Percentiles rank a stretch among this genome's conserved stretches.
phyloP scores from a whole-genome alignment of 1,140 invertebrate species.

The Drosophila tropicalis region DNA sequence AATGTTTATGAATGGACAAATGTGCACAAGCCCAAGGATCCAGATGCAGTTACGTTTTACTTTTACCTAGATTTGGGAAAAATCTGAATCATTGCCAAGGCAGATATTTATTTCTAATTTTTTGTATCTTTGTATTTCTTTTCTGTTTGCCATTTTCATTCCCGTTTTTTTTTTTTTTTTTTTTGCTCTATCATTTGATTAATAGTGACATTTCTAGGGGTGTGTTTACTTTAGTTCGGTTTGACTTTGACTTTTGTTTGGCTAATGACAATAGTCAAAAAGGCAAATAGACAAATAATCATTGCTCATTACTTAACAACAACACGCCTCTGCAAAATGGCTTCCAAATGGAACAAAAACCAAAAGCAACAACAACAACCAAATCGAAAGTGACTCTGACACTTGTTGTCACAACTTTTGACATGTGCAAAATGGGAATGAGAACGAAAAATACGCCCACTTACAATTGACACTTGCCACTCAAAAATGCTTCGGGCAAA shows the following conservation, averaged over 20 bases:
- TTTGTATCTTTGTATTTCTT: conserved; percentile 68
- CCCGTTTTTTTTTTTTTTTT: conserved; percentile 68
- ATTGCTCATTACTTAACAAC: conserved; percentile 46
- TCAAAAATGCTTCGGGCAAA: conserved; percentile 42
- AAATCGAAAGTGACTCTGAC: conserved; percentile 46
- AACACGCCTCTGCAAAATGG: conserved; percentile 68
- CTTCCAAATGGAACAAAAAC: conserved; percentile 18
- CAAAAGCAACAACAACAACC: not conserved
- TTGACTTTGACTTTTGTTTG: conserved; percentile 66
- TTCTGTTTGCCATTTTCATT: conserved; percentile 32
- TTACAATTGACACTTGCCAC: conserved; percentile 76
- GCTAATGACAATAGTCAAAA: conserved; percentile 48
- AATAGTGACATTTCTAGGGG: conserved; percentile 56
- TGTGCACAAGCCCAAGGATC: conserved; percentile 25
- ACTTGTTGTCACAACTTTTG: conserved; percentile 74
- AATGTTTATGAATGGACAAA: conserved; percentile 77
- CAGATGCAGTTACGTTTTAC: conserved; percentile 23
- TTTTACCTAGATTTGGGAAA: conserved; percentile 41
- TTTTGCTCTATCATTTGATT: conserved; percentile 60
- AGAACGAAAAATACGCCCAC: conserved; percentile 57
- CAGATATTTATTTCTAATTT: conserved; percentile 59
- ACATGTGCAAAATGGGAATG: conserved; percentile 64
- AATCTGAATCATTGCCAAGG: conserved; percentile 66
- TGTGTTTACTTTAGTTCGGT: conserved; percentile 45
- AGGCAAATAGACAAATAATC: conserved; percentile 46